Percentiles rank a stretch among this genome's conserved stretches.
Conservation (phyloP, 92 coral and sea anemone species). For the Phenganax subtilis region DNA sequence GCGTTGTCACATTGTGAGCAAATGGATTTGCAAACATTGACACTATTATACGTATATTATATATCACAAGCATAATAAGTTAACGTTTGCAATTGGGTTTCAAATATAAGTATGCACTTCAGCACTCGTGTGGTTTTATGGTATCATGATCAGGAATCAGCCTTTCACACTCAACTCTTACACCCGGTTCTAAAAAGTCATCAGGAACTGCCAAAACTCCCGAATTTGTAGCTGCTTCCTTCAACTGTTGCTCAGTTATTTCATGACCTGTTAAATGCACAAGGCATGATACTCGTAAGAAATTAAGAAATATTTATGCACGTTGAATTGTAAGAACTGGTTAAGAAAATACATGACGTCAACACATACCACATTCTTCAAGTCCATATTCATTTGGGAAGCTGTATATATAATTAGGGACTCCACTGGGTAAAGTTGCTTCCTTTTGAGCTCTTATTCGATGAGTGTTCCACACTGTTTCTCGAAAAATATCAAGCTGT, state of each 20-base stretch:
- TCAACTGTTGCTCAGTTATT: slow-evolving; percentile 45
- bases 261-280: neutral
- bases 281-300: neutral
- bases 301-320: neutral
- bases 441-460: neutral
- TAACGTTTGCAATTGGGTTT: slow-evolving; percentile 25
- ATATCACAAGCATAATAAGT: no score
- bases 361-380: neutral
- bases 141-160: slow-evolving; percentile 49
- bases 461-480: no score
- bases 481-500: no score
- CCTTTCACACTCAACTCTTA: slow-evolving; percentile 52
- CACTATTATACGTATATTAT: no score
- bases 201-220: slow-evolving; percentile 45
- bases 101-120: slow-evolving; percentile 52
- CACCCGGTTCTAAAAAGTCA: slow-evolving; percentile 45
- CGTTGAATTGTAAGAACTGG: neutral
- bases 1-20: no score
- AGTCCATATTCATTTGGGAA: neutral
- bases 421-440: no score
- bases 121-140: slow-evolving; percentile 53
- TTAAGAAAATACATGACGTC: neutral
- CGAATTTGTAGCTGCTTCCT: slow-evolving; percentile 57
- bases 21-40: no score
- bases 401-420: no score